phyloP scores from a whole-genome alignment of 2,888 invertebrate genomes.

The Eurytoma californica region DNA sequence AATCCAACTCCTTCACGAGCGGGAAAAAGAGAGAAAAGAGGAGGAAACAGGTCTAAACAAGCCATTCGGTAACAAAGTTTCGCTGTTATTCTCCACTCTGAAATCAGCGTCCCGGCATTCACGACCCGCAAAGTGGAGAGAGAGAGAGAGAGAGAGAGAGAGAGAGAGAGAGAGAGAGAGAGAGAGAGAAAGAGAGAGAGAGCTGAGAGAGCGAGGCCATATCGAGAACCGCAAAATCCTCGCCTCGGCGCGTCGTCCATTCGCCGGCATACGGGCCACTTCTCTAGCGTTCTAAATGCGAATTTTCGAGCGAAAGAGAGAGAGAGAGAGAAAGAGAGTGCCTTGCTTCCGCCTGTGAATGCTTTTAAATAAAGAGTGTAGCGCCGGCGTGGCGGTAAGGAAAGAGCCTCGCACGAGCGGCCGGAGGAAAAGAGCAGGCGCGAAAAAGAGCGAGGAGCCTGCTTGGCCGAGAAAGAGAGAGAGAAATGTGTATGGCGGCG shows the following conservation, averaged over 20 bases:
- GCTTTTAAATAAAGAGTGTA: constrained; percentile 65
- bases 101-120: constrained; percentile 29
- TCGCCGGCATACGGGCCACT: constrained; percentile 15
- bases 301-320: constrained; percentile 20
- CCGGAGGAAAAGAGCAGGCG: constrained; percentile 53
- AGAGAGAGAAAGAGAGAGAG: too few relatives aligned
- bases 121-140: constrained; percentile 11
- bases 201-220: not conserved
- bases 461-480: constrained; percentile 33
- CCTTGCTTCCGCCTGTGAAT: constrained; percentile 58
- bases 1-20: too few relatives aligned
- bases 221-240: constrained; percentile 34
- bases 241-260: constrained; percentile 10
- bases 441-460: constrained; percentile 56
- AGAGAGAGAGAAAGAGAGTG: too few relatives aligned
- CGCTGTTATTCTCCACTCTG: not conserved
- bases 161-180: not conserved
- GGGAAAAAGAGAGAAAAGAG: not conserved
- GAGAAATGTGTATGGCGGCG: constrained; percentile 37
- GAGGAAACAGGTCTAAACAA: not conserved
- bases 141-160: not conserved
- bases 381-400: constrained; percentile 50
- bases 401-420: constrained; percentile 48
- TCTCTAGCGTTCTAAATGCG: not conserved
- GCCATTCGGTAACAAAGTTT: constrained; percentile 11